Base-by-base conservation (phyloP, 2,888 invertebrate species). In the Itoplectis maculator region DNA sequence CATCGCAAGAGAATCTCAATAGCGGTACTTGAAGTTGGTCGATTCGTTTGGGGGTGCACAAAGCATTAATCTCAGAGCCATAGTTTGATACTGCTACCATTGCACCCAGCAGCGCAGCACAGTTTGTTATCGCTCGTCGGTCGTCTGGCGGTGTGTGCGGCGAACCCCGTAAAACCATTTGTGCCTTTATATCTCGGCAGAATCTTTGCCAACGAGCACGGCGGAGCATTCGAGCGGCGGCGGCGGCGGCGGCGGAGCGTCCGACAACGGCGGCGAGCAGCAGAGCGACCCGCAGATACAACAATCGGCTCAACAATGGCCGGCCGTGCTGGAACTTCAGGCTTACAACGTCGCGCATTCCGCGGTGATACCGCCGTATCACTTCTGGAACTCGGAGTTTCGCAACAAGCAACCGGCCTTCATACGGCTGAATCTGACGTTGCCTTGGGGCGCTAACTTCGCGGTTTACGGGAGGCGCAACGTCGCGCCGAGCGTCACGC, bases 401-500 rank as follows among this genome's bases (percentile, higher is more conserved):
- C 95, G 97, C 87, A 97, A 97, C 94, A 97, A 97, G 93, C 97
- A 97, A 93, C 97, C 97, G 85, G 97, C 97, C 84, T 97, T 97
- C 92, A 96, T 97, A 91, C 95, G 96, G 89, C 95, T 97, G 93
- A 98, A 98, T 93, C 96, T 98, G 92, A 97, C 97, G 81, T 94
- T 98, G 89, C 97, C 98, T 59, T 97, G 97, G 97, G 97, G 97
- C 88, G 97, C 97, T 70, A 98, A 97, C 93, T 97, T 99, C 91
- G 99, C 99, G 68, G 96, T 99, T 83, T 98, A 99, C 93, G 98
- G 98, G 40, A 95, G 99, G 87, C 95, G 98, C 88, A 99, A 98
- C 93, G 97, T 98, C 74, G 97, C 98, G 45, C 99, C 99, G 13
- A 98, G 99, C 91, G 97, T 99, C 89, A 98, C 99, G 84, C 98